Conservation (phyloP, 2,888 invertebrate species). For the Tenodera sinensis region DNA sequence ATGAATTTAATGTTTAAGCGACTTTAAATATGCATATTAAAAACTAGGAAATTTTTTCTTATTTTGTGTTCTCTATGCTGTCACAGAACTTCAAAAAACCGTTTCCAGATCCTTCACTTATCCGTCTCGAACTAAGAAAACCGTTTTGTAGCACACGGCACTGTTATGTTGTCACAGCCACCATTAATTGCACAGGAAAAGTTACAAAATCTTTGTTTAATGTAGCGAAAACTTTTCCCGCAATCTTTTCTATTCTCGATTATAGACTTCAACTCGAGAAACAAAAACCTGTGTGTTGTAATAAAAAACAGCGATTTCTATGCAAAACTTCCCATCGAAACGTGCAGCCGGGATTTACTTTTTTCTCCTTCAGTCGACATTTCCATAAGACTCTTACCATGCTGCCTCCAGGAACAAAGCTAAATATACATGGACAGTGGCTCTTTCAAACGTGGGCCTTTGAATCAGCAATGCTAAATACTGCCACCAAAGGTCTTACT, state of each 20-base stretch:
- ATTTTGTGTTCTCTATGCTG: too few species aligned
- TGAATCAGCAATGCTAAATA: background rate
- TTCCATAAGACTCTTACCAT: background rate
- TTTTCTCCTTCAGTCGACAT: background rate
- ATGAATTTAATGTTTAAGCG: too few species aligned
- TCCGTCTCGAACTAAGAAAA: background rate
- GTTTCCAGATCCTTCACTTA: too few species aligned
- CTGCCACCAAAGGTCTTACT: too few species aligned
- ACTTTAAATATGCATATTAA: too few species aligned
- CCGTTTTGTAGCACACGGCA: background rate
- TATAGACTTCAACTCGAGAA: background rate
- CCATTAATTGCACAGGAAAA: background rate
- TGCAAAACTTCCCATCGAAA: background rate
- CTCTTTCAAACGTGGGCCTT: background rate
- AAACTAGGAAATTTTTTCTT: too few species aligned
- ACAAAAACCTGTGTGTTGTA: background rate
- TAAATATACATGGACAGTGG: background rate
- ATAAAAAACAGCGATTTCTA: background rate
- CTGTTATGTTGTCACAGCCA: background rate
- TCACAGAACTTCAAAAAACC: too few species aligned
- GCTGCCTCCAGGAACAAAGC: background rate
- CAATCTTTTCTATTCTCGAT: background rate
- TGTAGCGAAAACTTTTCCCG: background rate
- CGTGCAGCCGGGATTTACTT: background rate
- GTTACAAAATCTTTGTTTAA: background rate